Percentiles rank a stretch among this genome's conserved stretches.
Conservation (phyloP, 1,140 invertebrate genomes). For the Eumeta japonica region DNA sequence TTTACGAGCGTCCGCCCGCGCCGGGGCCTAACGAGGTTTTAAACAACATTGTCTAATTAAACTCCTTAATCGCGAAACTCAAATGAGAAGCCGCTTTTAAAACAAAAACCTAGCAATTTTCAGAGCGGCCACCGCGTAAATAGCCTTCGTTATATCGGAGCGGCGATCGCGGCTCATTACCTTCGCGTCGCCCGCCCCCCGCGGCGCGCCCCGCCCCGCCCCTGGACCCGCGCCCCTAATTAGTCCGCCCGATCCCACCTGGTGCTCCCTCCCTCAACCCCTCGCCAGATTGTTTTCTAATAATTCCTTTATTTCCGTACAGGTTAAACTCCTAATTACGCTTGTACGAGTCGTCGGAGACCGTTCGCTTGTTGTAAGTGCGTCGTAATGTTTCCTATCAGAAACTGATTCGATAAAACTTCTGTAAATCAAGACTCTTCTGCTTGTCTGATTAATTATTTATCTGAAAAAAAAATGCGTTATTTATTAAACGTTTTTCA, state of each 20-base stretch:
- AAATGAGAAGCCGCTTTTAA: conserved; percentile 55
- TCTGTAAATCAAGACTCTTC: no score
- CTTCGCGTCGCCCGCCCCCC: conserved; percentile 41
- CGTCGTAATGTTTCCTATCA: no score
- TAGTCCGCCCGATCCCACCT: conserved; percentile 44
- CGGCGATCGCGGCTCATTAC: conserved; percentile 56
- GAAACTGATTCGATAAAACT: no score
- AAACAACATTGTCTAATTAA: conserved; percentile 56
- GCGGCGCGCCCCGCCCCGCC: conserved; percentile 17
- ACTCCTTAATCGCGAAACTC: conserved; percentile 57
- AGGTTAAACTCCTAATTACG: conserved; percentile 37
- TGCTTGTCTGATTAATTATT: no score
- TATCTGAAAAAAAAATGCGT: no score
- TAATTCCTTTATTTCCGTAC: conserved; percentile 48
- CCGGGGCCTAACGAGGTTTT: conserved; percentile 49
- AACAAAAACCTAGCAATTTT: conserved; percentile 54
- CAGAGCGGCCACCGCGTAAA: conserved; percentile 52
- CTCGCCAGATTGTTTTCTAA: conserved; percentile 49
- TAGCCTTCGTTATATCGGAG: conserved; percentile 52
- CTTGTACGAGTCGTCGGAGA: no score
- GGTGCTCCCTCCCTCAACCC: conserved; percentile 17
- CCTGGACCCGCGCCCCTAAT: conserved; percentile 42
- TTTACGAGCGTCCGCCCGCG: no score
- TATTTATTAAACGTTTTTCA: no score
- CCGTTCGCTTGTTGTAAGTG: no score